phyloP scores from a whole-genome alignment of 23 tunicate genomes.

The Ascidia mentula region DNA sequence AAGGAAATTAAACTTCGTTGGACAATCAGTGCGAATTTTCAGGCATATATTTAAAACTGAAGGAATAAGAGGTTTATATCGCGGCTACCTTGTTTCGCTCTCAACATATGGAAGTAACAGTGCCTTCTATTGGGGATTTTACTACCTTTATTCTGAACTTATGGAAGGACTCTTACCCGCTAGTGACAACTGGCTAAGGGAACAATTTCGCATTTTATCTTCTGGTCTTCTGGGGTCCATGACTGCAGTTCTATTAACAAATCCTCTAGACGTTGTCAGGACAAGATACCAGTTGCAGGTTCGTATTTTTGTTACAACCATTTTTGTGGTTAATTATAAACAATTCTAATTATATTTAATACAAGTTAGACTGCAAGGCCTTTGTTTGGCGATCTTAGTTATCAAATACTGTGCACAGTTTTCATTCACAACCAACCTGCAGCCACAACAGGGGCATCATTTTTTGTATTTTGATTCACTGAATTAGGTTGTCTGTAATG shows the following conservation, averaged over 20 bases:
- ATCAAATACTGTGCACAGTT: too few relatives aligned
- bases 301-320: too few relatives aligned
- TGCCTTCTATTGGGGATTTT: conserved; percentile 93
- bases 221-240: conserved; percentile 64
- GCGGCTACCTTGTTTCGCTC: conserved; percentile 82
- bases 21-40: conserved; percentile 62
- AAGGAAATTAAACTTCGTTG: conserved; percentile 37
- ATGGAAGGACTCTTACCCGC: conserved; percentile 65
- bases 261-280: conserved; percentile 88
- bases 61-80: conserved; percentile 81
- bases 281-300: conserved; percentile 91
- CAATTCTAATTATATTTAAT: too few relatives aligned
- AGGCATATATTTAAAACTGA: conserved; percentile 54
- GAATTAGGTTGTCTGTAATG: too few relatives aligned
- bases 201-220: conserved; percentile 53
- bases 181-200: conserved; percentile 35
- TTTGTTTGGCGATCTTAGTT: too few relatives aligned
- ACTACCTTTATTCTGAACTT: conserved; percentile 79
- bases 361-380: too few relatives aligned
- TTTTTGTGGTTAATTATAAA: too few relatives aligned
- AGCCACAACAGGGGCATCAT: too few relatives aligned
- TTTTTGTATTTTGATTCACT: too few relatives aligned
- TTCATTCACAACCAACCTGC: too few relatives aligned
- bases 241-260: conserved; percentile 66
- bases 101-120: conserved; percentile 93